A percentile compares a stretch with the other conserved stretches of the same genome.
Conservation (phyloP, 2,797 vertebrate genomes). For the Sarcophilus harrisii region DNA sequence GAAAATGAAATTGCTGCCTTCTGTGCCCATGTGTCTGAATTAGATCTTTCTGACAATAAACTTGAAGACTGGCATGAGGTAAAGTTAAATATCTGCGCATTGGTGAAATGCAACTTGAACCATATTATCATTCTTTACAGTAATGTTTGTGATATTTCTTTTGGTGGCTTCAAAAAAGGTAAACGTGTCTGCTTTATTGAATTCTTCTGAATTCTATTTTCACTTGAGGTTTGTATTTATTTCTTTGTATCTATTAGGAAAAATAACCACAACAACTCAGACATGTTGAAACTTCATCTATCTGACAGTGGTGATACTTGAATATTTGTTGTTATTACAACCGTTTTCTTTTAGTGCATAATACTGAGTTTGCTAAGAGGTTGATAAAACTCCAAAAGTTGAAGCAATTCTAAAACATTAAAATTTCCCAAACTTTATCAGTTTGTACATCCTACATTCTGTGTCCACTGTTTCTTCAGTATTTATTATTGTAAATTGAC, state of each 20-base stretch:
- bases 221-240: conserved; percentile 59
- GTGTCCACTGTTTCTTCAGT: conserved; percentile 29
- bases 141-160: neutral
- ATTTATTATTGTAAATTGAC: conserved; percentile 24
- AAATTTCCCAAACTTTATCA: conserved; percentile 33
- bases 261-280: conserved; percentile 22
- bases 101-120: neutral
- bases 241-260: conserved; percentile 34
- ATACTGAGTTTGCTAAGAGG: conserved; percentile 38
- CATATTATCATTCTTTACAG: accelerated
- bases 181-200: neutral
- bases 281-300: conserved; percentile 34
- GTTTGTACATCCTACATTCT: neutral
- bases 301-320: conserved; percentile 29
- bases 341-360: conserved; percentile 32
- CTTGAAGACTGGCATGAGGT: conserved; percentile 97
- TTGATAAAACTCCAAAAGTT: conserved; percentile 47
- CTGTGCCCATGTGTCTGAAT: conserved; percentile 95
- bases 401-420: neutral
- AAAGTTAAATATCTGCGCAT: conserved; percentile 37
- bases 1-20: conserved; percentile 93
- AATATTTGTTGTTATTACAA: conserved; percentile 43
- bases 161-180: neutral
- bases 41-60: conserved; percentile 97
- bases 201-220: conserved; percentile 48